Evolutionary conservation across 2,888 invertebrate species (phyloP).

Genomic region (Lasioglossum lativentre): DNA sequence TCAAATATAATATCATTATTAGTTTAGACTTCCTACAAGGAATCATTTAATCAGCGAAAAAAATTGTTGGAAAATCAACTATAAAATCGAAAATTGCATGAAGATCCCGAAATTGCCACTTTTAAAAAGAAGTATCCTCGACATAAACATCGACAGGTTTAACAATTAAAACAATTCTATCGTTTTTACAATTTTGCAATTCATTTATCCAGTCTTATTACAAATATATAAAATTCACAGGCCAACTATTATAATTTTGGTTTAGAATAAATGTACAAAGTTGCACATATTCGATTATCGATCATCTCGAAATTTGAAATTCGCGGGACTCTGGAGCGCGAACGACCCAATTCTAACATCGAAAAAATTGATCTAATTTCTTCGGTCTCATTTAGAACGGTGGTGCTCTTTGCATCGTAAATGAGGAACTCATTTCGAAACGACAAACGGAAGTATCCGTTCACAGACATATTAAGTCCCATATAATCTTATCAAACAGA

Average conservation of each 20-base stretch:
- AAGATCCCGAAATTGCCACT: too few species aligned
- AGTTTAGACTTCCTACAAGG: too few species aligned
- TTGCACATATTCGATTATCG: not conserved
- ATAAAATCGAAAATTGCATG: too few species aligned
- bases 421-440: not conserved
- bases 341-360: not conserved
- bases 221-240: not conserved
- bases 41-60: too few species aligned
- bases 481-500: slow-evolving; percentile 40
- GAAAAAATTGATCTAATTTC: not conserved
- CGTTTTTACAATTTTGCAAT: not conserved
- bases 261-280: not conserved
- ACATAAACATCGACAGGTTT: too few species aligned
- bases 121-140: too few species aligned
- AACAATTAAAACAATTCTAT: too few species aligned
- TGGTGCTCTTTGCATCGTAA: too few species aligned
- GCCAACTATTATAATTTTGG: not conserved
- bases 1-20: too few species aligned
- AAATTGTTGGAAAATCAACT: too few species aligned
- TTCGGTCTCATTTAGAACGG: not conserved
- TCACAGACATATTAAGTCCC: not conserved
- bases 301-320: not conserved
- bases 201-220: not conserved
- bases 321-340: not conserved
- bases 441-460: not conserved